Evolutionary conservation across 2,888 invertebrate genomes (phyloP), one percentile per base, ranked within the genome.

Genomic region (Ariolimax columbianus): DNA sequence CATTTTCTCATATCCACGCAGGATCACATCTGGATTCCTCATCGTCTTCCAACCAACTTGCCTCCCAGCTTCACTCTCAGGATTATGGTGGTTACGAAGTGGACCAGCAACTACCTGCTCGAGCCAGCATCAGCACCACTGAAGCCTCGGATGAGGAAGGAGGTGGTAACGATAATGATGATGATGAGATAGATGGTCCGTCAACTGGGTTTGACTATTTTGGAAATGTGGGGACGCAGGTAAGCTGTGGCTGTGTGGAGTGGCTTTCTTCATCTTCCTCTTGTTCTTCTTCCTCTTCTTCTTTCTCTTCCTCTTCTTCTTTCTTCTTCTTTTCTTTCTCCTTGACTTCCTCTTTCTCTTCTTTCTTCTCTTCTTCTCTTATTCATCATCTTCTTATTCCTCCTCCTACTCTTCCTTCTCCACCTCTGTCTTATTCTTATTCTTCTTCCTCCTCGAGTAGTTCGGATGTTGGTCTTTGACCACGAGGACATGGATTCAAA

Each of bases 121-220:
- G 79, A 3, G 87, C 88, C 19, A 89, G 89, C 84, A 79, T 87
- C 26, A 87, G 89, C 55, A 87, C 83, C 73, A 84, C 72, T 55
- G 85, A 85, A 30, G 66, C 70, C 23, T 72, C 51, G 1, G 87
- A 88, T 14, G 89, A 87, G n/a, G 88, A 86, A 0, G 87, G 80
- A 0, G 89, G 87, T 19, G 89, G 89, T 26, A 89, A 88, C 38
- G 87, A 86, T 26, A 86, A 87, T 23, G 86, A 83, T 63, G 87
- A 80, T 26, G 82, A 80, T 38, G 72, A 59, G 26, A 43, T 55
- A 33, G 73, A n/a, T 47, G 77, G 59, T n/a, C 63, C 79, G 23
- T 55, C 85, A 9, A 43, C 86, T 7, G 72, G 87, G 17, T 90
- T 90, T 87, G 89, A 90, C 80, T 90, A 90, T 77, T 89, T 90